Evolutionary conservation across 2,797 vertebrate species (phyloP).

Genomic region (Iguana delicatissima): DNA sequence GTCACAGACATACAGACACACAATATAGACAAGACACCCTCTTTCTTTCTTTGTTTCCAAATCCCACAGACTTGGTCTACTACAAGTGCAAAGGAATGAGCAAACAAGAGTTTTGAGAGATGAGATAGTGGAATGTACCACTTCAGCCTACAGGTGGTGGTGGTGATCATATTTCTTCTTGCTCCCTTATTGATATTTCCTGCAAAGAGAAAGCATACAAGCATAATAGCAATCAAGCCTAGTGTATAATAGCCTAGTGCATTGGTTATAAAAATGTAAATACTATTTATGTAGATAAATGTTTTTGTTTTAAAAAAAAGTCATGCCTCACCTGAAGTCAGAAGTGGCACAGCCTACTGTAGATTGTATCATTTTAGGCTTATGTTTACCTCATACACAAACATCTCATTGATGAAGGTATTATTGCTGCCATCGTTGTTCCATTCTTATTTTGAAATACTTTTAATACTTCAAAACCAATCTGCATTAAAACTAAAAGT

Average conservation of each 20-base stretch:
- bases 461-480: too few species aligned
- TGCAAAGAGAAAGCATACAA: background rate
- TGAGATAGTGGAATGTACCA: background rate
- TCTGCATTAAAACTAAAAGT: background rate
- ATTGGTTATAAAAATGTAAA: background rate
- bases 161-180: background rate
- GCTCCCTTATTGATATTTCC: background rate
- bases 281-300: background rate
- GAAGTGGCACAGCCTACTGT: background rate
- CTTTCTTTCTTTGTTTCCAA: background rate
- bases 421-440: too few species aligned
- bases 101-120: background rate
- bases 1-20: background rate
- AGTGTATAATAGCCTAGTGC: background rate
- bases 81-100: background rate
- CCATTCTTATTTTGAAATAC: too few species aligned
- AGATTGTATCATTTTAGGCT: background rate
- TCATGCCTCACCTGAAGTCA: background rate
- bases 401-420: too few species aligned
- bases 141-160: background rate
- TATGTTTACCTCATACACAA: too few species aligned
- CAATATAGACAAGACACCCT: background rate
- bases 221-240: background rate
- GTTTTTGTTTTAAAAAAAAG: background rate
- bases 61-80: background rate